Base-by-base conservation (phyloP, 1,140 invertebrate species). In the Hylaeus volcanicus region DNA sequence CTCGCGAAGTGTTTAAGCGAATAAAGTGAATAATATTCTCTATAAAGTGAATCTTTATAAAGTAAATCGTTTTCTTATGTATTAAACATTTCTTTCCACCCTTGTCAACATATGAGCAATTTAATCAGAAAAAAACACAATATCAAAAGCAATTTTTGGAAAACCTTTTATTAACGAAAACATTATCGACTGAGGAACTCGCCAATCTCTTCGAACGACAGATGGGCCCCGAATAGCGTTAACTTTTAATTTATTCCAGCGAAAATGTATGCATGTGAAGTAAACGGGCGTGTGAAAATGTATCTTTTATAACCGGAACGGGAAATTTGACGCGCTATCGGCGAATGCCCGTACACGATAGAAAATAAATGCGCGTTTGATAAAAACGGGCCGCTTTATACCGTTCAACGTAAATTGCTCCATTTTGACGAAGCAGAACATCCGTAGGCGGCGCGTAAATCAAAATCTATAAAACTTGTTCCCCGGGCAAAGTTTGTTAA, bases 401-500 rank as follows among this genome's bases (percentile, higher is more conserved):
- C 41, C 69, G 69, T 79, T 79, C 76, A 79, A 55, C 48, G 68
- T 45, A 45, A 79, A 72, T 79, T 79, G 58, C 68, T 55, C 69
- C 69, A 72, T 72, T 64, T 72, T 64, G 76, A 72, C 68, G 58
- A 45, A 37, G 45, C 76, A 37, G 68, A 78, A 53, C 58, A 45
- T 72, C 76, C 63, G 43, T 3, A 61, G 65, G 55, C 56, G 61
- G 78, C 43, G 51, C 64, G 26, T 80, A 72, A 81, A 83, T 75
- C 77, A 39, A 77, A 76, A 64, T 82, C 73, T 63, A 83, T 37
- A 75, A 77, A 71, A 39, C 70, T 79, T 43, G 45, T 51, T 63
- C 60, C 26, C 61, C 5, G 55, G 72, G 48, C 11, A 69, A 65
- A 80, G 60, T 85, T 82, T 74, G 65, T 85, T 82, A 86, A 85